Percentiles rank a stretch among this genome's conserved stretches.
Evolutionary conservation across 2,888 invertebrate genomes (phyloP).

Genomic region (Leptinotarsa rubiginosa): DNA sequence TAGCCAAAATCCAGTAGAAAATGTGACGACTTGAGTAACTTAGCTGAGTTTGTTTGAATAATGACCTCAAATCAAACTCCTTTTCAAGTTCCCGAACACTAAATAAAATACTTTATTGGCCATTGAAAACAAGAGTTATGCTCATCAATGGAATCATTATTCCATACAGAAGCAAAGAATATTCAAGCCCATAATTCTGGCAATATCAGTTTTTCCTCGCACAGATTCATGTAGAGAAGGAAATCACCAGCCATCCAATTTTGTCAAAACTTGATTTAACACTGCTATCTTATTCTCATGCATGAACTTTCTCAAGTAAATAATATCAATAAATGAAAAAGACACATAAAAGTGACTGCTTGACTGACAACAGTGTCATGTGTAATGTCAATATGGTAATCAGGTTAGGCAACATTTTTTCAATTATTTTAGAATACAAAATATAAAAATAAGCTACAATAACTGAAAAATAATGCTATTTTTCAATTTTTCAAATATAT

Average conservation of each 20-base stretch:
- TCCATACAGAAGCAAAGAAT: background rate
- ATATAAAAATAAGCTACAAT: background rate
- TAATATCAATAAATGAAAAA: background rate
- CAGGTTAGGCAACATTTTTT: background rate
- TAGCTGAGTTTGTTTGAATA: background rate
- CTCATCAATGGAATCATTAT: background rate
- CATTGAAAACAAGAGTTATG: background rate
- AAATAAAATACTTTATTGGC: background rate
- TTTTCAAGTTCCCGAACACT: background rate
- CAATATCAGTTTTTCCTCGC: background rate
- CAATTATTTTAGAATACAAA: background rate
- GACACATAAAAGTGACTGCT: background rate
- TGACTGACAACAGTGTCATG: background rate
- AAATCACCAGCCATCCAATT: background rate
- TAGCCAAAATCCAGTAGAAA: background rate
- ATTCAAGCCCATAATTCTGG: background rate
- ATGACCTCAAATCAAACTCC: background rate
- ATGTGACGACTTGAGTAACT: background rate
- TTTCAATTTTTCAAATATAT: background rate
- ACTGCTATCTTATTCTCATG: background rate
- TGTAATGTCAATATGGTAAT: background rate
- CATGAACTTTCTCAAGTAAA: background rate
- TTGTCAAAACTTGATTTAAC: background rate
- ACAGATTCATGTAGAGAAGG: background rate
- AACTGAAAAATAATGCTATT: background rate